A percentile compares a stretch with the other conserved stretches of the same genome.
Evolutionary conservation across 2,113 vertebrate species (phyloP).

Genomic region (Dipodomys ordii): DNA sequence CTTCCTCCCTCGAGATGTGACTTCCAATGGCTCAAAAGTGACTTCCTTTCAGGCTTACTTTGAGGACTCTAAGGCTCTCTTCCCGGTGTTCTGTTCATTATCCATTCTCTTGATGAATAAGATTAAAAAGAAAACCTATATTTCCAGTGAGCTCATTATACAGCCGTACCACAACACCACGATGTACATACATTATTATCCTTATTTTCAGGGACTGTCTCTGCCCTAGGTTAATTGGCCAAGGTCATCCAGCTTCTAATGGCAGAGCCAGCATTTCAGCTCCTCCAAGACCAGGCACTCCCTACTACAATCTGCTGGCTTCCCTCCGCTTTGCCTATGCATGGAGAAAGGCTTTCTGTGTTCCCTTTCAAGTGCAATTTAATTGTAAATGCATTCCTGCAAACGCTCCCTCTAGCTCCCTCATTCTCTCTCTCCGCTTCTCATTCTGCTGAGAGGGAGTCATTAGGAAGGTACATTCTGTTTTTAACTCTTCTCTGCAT

Average conservation of each 20-base stretch:
- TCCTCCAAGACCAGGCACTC: neutral
- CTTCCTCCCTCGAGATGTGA: neutral
- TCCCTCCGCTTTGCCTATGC: conserved; percentile 24
- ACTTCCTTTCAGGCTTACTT: neutral
- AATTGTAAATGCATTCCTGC: conserved; percentile 71
- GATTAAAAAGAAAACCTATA: neutral
- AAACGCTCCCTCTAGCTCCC: conserved; percentile 30
- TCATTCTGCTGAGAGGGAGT: conserved; percentile 43
- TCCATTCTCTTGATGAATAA: conserved; percentile 44
- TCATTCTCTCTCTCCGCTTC: conserved; percentile 62
- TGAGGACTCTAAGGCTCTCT: neutral
- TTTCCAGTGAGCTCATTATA: no score
- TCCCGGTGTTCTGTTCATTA: neutral
- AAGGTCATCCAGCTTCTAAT: conserved; percentile 32
- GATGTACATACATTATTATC: neutral
- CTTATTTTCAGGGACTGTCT: neutral
- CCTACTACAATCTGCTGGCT: neutral
- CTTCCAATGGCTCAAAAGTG: neutral
- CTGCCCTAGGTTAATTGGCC: conserved; percentile 34
- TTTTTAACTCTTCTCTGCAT: conserved; percentile 56
- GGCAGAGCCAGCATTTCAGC: neutral
- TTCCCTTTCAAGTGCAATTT: conserved; percentile 71
- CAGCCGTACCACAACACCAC: neutral
- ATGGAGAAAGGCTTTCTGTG: conserved; percentile 43
- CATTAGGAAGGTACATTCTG: conserved; percentile 70